These are phyloP conservation scores for Brachionus rotundiformis DNA, from an alignment of 1,140 invertebrate genomes.

Conservation along the genomic window DNA sequence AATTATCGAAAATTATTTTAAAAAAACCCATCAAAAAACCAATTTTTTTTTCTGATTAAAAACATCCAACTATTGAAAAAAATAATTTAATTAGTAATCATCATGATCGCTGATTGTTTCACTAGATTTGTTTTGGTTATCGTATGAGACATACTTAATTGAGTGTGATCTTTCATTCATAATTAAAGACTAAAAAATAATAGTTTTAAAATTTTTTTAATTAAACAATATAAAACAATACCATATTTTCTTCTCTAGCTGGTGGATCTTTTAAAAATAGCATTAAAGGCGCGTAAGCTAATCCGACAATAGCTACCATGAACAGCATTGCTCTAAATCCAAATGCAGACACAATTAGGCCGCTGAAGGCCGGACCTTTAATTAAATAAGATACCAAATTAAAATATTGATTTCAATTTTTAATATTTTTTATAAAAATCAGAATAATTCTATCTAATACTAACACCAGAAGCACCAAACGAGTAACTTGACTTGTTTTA, in stretches of 20 bases:
- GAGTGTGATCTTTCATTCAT: constrained; percentile 45
- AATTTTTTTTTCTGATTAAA: too few relatives aligned
- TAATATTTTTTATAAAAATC: too few relatives aligned
- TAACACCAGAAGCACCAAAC: too few relatives aligned
- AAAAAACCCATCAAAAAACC: too few relatives aligned
- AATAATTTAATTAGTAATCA: background rate
- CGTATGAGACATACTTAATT: constrained; percentile 43
- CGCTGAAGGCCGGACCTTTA: constrained; percentile 44
- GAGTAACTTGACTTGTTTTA: too few relatives aligned
- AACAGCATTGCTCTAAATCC: constrained; percentile 44
- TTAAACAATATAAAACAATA: background rate
- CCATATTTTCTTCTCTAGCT: constrained; percentile 49
- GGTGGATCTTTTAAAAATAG: constrained; percentile 46
- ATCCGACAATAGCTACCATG: constrained; percentile 12
- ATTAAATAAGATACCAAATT: too few relatives aligned
- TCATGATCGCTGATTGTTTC: constrained; percentile 17
- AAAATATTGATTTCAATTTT: background rate
- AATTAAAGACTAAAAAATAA: constrained; percentile 28
- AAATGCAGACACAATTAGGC: constrained; percentile 15
- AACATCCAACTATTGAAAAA: background rate
- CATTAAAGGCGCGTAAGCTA: constrained; percentile 49
- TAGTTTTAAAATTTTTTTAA: background rate
- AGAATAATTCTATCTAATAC: too few relatives aligned
- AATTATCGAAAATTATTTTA: too few relatives aligned
- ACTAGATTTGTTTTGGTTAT: constrained; percentile 34